A percentile compares a stretch with the other conserved stretches of the same genome.
These are phyloP conservation scores for Chymomyza amoena DNA, from an alignment of 2,888 invertebrate genomes.

Conservation along the genomic window DNA sequence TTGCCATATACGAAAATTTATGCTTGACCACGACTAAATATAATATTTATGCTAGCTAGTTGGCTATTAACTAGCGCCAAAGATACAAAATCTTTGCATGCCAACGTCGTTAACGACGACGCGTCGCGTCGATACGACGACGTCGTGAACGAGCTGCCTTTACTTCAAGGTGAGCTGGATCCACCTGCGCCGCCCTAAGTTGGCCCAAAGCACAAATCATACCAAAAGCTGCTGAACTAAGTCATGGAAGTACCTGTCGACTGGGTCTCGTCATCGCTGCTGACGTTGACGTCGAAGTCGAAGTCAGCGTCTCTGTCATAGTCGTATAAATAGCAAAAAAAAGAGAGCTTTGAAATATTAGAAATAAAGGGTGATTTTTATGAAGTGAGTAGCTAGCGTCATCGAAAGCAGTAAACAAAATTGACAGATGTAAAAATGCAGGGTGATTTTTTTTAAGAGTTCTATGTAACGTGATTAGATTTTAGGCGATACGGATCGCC, in stretches of 20 bases:
- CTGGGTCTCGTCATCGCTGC: constrained; percentile 10
- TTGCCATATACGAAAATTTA: constrained; percentile 11
- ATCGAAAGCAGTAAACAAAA: no score
- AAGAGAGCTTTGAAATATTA: neutral
- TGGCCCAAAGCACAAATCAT: neutral
- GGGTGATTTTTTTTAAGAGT: neutral
- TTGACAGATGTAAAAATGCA: neutral
- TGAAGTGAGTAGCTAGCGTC: no score
- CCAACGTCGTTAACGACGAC: no score
- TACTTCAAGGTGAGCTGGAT: constrained; percentile 61
- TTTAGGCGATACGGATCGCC: no score
- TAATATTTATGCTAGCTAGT: neutral
- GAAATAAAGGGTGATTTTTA: neutral
- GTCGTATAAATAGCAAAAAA: constrained; percentile 50
- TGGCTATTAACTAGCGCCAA: neutral
- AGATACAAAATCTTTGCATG: neutral
- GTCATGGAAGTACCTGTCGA: constrained; percentile 63
- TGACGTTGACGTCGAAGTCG: neutral
- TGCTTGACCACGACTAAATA: constrained; percentile 19
- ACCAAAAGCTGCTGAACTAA: constrained; percentile 11
- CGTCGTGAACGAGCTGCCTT: constrained; percentile 1
- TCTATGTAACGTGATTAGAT: no score
- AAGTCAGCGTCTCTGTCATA: constrained; percentile 30
- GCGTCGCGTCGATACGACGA: no score
- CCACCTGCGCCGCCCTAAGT: neutral